Conservation (phyloP, 2,113 vertebrate genomes). For the Crypturellus undulatus region DNA sequence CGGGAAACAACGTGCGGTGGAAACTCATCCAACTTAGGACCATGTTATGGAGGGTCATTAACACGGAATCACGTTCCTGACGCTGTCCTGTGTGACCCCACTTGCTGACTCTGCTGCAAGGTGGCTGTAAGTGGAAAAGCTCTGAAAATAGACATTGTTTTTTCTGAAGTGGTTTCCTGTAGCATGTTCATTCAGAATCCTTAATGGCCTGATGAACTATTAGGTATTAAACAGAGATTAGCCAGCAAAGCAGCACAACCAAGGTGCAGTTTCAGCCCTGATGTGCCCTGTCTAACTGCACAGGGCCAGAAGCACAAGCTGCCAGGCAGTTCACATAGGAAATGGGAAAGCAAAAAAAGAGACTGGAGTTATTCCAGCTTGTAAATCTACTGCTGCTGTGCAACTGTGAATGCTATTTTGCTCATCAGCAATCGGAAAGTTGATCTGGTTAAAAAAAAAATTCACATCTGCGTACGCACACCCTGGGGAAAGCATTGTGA, state of each 20-base stretch:
- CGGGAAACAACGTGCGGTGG: neutral
- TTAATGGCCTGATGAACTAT: neutral
- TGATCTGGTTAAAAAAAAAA: neutral
- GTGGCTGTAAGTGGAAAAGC: neutral
- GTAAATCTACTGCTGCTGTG: neutral
- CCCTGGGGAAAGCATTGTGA: neutral
- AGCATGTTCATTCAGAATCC: neutral
- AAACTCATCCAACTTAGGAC: neutral
- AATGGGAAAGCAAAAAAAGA: neutral
- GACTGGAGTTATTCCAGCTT: neutral
- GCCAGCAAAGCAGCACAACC: neutral
- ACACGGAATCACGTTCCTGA: neutral
- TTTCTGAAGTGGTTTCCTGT: neutral
- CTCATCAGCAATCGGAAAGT: neutral
- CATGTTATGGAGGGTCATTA: neutral
- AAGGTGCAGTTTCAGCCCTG: neutral
- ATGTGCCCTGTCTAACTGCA: neutral
- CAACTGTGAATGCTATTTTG: neutral
- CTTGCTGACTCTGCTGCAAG: neutral
- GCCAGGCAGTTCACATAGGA: accelerated
- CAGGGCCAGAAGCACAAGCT: accelerated
- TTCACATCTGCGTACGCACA: accelerated
- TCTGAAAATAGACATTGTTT: neutral
- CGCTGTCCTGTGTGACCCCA: accelerated
- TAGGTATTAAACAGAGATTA: neutral